Conservation (phyloP, 2,797 vertebrate species). For the Argyrosomus regius region DNA sequence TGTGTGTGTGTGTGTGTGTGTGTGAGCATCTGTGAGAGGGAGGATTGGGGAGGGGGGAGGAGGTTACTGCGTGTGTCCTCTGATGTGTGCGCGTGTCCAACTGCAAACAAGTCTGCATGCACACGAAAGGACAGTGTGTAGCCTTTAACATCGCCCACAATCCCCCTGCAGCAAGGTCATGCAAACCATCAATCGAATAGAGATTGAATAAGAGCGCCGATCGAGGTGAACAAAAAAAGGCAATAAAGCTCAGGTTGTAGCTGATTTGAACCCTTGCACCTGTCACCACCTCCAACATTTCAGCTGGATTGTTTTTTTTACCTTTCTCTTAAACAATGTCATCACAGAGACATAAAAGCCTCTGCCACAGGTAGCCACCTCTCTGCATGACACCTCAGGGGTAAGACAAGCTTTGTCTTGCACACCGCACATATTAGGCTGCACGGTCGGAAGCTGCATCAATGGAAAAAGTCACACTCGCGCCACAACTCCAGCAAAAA, state of each 20-base stretch:
- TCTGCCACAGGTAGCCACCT: slow-evolving; percentile 64
- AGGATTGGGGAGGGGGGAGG: not conserved
- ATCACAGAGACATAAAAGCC: slow-evolving; percentile 23
- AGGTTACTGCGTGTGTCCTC: slow-evolving; percentile 6
- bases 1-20: slow-evolving; percentile 1
- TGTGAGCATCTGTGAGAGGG: slow-evolving; percentile 31
- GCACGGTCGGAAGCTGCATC: slow-evolving; percentile 10
- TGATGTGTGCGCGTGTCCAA: slow-evolving; percentile 30
- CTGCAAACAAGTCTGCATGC: slow-evolving; percentile 55
- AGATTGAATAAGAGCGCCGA: slow-evolving; percentile 67
- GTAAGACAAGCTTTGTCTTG: slow-evolving; percentile 22
- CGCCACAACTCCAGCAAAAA: slow-evolving; percentile 24
- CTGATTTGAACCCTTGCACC: slow-evolving; percentile 29
- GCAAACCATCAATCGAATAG: slow-evolving; percentile 72
- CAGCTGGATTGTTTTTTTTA: slow-evolving; percentile 17
- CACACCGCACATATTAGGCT: slow-evolving; percentile 27
- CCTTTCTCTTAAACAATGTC: slow-evolving; percentile 23
- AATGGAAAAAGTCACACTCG: slow-evolving; percentile 18
- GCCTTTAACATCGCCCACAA: slow-evolving; percentile 60
- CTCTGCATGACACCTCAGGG: slow-evolving; percentile 16
- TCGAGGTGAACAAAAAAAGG: slow-evolving; percentile 47
- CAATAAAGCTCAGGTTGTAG: slow-evolving; percentile 24
- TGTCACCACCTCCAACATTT: slow-evolving; percentile 22
- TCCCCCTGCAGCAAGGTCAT: slow-evolving; percentile 79
- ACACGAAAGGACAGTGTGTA: slow-evolving; percentile 53